phyloP scores from a whole-genome alignment of 2,113 vertebrate genomes.

The Lota lota region DNA sequence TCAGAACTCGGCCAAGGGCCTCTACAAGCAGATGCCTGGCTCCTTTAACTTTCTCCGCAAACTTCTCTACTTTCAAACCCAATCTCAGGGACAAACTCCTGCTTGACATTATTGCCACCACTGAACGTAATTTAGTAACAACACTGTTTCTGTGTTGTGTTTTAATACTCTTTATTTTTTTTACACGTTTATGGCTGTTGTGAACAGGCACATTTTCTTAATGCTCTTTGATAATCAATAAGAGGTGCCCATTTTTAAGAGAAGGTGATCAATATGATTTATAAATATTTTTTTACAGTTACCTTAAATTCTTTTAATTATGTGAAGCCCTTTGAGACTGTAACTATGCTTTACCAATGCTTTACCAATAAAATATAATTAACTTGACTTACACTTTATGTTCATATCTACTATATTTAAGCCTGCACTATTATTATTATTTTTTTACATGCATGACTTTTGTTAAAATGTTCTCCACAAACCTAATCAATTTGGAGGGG shows the following conservation, averaged over 20 bases:
- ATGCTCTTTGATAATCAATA: neutral
- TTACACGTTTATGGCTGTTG: neutral
- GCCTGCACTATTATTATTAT: too few species aligned
- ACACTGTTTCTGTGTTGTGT: neutral
- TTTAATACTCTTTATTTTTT: neutral
- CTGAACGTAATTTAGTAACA: neutral
- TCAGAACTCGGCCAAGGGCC: constrained; percentile 76
- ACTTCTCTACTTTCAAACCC: constrained; percentile 77
- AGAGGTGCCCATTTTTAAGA: neutral
- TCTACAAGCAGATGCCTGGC: constrained; percentile 90
- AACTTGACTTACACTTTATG: too few species aligned
- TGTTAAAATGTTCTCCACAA: too few species aligned
- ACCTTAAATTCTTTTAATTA: too few species aligned
- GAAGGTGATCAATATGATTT: neutral
- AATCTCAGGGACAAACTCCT: constrained; percentile 2
- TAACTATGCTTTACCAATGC: too few species aligned
- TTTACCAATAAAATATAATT: too few species aligned
- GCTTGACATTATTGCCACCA: neutral
- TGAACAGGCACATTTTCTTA: neutral
- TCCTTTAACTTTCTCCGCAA: constrained; percentile 94
- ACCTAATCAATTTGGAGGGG: too few species aligned
- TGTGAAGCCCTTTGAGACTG: too few species aligned
- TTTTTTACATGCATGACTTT: too few species aligned
- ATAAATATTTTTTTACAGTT: too few species aligned
- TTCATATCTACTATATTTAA: too few species aligned